Conservation (phyloP, 2,797 vertebrate genomes). For the Dicrostonyx torquatus region DNA sequence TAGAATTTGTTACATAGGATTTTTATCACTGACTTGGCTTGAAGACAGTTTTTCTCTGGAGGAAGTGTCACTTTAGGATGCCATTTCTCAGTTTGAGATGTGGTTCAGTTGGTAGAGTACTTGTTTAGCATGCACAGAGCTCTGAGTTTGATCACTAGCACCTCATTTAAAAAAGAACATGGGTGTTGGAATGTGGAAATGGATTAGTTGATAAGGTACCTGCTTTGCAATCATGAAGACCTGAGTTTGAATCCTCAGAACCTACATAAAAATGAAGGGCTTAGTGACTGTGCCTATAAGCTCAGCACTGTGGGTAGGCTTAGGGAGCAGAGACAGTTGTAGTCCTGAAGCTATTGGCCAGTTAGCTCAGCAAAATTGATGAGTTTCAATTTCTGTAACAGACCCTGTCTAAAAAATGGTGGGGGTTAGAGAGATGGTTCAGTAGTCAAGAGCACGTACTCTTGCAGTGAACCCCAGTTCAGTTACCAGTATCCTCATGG, state of each 20-base stretch:
- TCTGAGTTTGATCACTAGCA: neutral
- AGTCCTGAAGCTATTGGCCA: neutral
- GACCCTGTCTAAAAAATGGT: neutral
- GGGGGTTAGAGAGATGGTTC: neutral
- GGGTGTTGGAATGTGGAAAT: neutral
- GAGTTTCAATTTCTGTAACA: neutral
- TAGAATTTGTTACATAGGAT: neutral
- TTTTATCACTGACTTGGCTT: conserved; percentile 56
- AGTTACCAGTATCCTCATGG: neutral
- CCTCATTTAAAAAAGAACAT: neutral
- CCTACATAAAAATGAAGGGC: neutral
- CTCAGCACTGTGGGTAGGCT: neutral
- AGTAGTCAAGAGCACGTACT: neutral
- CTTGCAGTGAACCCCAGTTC: neutral
- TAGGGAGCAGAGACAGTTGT: neutral
- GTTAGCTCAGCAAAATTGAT: neutral
- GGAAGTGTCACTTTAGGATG: conserved; percentile 30
- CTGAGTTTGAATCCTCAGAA: neutral
- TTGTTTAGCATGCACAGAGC: neutral
- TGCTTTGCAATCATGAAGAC: neutral
- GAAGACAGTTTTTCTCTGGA: conserved; percentile 42
- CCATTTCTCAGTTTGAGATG: neutral
- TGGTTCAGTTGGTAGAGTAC: neutral
- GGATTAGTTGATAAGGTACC: neutral
- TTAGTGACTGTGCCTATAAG: neutral